Conservation (phyloP, 2,113 vertebrate species). For the Tetrax tetrax region DNA sequence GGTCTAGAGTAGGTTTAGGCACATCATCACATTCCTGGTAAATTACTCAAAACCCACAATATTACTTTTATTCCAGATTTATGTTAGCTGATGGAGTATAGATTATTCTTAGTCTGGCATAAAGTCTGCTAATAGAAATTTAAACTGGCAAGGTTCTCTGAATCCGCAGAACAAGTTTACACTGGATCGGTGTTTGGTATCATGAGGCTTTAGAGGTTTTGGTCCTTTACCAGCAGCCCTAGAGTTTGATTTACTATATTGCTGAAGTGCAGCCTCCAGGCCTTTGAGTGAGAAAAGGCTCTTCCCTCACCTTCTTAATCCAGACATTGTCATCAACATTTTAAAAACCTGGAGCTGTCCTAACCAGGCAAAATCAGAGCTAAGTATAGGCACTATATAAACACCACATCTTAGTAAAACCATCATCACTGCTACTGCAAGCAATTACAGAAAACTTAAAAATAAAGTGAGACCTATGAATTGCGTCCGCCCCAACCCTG, state of each 20-base stretch:
- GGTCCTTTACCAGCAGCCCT: neutral
- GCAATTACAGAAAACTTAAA: neutral
- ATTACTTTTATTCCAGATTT: neutral
- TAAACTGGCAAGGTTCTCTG: neutral
- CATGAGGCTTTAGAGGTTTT: neutral
- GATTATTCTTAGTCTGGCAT: neutral
- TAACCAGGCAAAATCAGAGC: neutral
- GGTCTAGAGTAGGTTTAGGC: neutral
- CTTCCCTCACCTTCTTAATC: neutral
- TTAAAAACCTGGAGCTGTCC: neutral
- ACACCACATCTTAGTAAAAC: neutral
- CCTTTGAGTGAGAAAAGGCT: neutral
- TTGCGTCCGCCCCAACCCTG: neutral
- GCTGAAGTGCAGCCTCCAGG: neutral
- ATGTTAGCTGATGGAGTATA: neutral
- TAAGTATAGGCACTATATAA: neutral
- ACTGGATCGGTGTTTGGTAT: neutral
- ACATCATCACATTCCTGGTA: neutral
- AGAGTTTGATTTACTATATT: neutral
- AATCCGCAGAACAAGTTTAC: slow-evolving; percentile 11
- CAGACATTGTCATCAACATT: neutral
- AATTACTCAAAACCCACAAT: neutral
- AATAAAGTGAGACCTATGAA: neutral
- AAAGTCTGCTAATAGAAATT: neutral
- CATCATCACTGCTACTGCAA: neutral